phyloP scores from a whole-genome alignment of 2,888 invertebrate species.

The Sylvicola cinctus region DNA sequence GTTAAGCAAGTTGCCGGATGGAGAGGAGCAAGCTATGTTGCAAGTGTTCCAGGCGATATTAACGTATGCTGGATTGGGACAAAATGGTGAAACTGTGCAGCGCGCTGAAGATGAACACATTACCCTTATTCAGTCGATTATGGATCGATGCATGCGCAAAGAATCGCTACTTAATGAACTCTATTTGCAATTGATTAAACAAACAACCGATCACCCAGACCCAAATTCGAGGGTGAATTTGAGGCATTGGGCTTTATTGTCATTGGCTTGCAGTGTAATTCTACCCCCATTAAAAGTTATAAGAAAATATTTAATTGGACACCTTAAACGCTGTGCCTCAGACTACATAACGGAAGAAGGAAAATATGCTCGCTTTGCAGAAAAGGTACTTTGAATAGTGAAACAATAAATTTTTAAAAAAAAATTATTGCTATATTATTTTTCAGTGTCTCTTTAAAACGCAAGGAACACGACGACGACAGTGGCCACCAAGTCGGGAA shows the following conservation, averaged over 20 bases:
- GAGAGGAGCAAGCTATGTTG: slow-evolving; percentile 67
- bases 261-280: slow-evolving; percentile 60
- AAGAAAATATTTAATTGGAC: slow-evolving; percentile 69
- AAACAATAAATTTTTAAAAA: slow-evolving; percentile 3
- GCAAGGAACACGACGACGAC: slow-evolving; percentile 54
- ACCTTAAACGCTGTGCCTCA: slow-evolving; percentile 71
- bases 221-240: slow-evolving; percentile 70
- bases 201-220: slow-evolving; percentile 83
- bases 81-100: slow-evolving; percentile 43
- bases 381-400: slow-evolving; percentile 36
- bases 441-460: slow-evolving; percentile 45
- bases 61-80: slow-evolving; percentile 68
- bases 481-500: slow-evolving; percentile 79
- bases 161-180: slow-evolving; percentile 74
- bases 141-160: slow-evolving; percentile 81
- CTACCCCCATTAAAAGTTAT: slow-evolving; percentile 72
- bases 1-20: slow-evolving; percentile 63
- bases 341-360: slow-evolving; percentile 84
- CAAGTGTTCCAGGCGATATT: slow-evolving; percentile 78
- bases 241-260: slow-evolving; percentile 80
- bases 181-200: slow-evolving; percentile 80
- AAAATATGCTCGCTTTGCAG: slow-evolving; percentile 81
- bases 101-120: slow-evolving; percentile 74
- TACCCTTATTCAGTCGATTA: slow-evolving; percentile 66
- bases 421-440: slow-evolving; percentile 4